Evolutionary conservation across 2,888 invertebrate genomes (phyloP).

Genomic region (Alloplasta piceator): DNA sequence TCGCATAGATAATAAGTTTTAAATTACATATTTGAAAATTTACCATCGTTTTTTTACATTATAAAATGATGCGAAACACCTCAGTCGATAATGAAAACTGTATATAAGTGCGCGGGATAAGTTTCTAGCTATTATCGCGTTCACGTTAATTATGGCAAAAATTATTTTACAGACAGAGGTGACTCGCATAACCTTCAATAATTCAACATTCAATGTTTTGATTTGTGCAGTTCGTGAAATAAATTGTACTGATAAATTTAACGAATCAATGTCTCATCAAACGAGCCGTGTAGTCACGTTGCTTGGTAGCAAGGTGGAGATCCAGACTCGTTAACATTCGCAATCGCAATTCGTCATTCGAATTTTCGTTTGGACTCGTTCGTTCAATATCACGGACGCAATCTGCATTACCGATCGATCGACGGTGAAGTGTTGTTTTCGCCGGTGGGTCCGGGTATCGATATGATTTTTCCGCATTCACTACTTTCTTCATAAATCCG

Average conservation of each 20-base stretch:
- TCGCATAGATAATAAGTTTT: too few species aligned
- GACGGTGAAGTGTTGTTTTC: constrained; percentile 1
- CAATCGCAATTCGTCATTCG: constrained; percentile 73
- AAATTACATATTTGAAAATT: too few species aligned
- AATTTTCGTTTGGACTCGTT: constrained; percentile 34
- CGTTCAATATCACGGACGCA: constrained; percentile 15
- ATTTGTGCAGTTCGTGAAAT: constrained; percentile 6
- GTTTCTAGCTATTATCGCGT: too few species aligned
- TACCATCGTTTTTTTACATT: too few species aligned
- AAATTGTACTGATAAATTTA: neutral
- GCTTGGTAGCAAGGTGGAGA: constrained; percentile 79
- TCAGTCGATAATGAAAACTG: too few species aligned
- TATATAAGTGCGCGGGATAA: too few species aligned
- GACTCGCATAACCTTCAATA: neutral
- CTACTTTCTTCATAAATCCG: constrained; percentile 77
- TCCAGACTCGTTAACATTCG: constrained; percentile 79
- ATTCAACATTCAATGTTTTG: neutral
- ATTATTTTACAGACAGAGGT: too few species aligned
- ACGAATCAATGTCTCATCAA: constrained; percentile 76
- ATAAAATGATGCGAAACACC: too few species aligned
- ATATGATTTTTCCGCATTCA: constrained; percentile 52
- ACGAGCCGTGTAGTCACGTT: constrained; percentile 78
- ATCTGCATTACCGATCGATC: constrained; percentile 50
- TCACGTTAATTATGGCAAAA: too few species aligned
- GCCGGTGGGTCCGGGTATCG: constrained; percentile 21